Conservation (phyloP, 2,888 invertebrate genomes). For the Zygaena filipendulae region DNA sequence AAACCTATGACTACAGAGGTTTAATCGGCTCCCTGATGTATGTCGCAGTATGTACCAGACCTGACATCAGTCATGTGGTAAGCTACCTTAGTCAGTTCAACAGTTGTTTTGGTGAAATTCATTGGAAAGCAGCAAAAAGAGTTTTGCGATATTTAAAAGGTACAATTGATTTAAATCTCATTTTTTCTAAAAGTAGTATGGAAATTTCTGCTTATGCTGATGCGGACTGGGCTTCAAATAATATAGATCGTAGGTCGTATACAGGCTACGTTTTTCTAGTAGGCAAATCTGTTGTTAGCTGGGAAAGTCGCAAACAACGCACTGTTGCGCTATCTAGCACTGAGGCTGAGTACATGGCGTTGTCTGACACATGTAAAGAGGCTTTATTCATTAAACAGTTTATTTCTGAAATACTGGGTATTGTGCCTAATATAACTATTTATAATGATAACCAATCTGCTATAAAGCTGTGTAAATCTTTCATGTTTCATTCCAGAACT, state of each 20-base stretch:
- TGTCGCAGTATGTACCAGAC: slow-evolving; percentile 15
- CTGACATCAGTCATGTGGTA: slow-evolving; percentile 18
- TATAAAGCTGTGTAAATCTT: slow-evolving; percentile 4
- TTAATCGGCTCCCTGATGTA: slow-evolving; percentile 16
- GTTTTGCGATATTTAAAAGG: slow-evolving; percentile 18
- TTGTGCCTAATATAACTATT: background rate
- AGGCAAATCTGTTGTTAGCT: slow-evolving; percentile 6
- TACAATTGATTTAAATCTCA: slow-evolving; percentile 11
- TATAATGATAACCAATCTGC: slow-evolving; percentile 6
- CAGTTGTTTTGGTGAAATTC: slow-evolving; percentile 8
- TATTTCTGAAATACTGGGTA: slow-evolving; percentile 3
- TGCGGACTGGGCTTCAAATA: slow-evolving; percentile 15
- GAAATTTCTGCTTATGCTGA: slow-evolving; percentile 11
- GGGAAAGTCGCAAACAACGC: slow-evolving; percentile 10
- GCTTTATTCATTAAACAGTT: no score
- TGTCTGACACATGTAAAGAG: no score
- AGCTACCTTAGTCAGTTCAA: slow-evolving; percentile 18
- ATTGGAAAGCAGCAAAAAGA: slow-evolving; percentile 19
- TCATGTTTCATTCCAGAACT: slow-evolving; percentile 2
- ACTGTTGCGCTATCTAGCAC: slow-evolving; percentile 8
- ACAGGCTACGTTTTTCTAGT: slow-evolving; percentile 16
- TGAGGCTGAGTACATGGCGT: no score
- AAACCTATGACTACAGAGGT: slow-evolving; percentile 4
- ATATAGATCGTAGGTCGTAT: slow-evolving; percentile 14
- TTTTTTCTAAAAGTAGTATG: no score